Evolutionary conservation across 1,140 invertebrate species (phyloP).

Genomic region (Choristoneura fumiferana): DNA sequence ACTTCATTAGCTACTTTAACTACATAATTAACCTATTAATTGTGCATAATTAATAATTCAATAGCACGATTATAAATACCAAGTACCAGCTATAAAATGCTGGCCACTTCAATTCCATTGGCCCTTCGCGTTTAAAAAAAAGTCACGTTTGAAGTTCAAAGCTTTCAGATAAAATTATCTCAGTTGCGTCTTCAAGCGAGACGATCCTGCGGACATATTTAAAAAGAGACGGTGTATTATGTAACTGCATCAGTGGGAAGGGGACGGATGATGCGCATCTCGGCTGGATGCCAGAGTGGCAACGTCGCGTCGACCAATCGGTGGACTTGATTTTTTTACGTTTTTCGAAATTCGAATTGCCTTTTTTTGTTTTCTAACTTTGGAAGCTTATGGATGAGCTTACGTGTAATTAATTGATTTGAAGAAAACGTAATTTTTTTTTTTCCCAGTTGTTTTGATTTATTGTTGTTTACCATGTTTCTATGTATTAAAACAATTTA

Average conservation of each 20-base stretch:
- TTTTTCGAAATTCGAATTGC: slow-evolving; percentile 45
- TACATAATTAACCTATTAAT: no score
- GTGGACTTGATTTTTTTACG: slow-evolving; percentile 58
- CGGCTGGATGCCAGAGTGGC: slow-evolving; percentile 58
- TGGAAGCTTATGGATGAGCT: slow-evolving; percentile 36
- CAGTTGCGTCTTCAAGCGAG: slow-evolving; percentile 71
- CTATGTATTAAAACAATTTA: no score
- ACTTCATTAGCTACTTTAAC: no score
- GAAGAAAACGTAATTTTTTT: neutral
- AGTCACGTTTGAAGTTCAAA: slow-evolving; percentile 66
- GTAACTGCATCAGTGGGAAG: slow-evolving; percentile 31
- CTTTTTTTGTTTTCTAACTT: slow-evolving; percentile 22
- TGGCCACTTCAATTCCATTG: slow-evolving; percentile 46
- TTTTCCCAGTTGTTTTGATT: no score
- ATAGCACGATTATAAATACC: neutral
- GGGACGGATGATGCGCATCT: slow-evolving; percentile 51
- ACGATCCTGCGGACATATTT: slow-evolving; percentile 65
- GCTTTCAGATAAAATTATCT: slow-evolving; percentile 71
- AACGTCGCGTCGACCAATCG: slow-evolving; percentile 74
- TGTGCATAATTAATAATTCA: neutral
- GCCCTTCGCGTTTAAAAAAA: slow-evolving; percentile 56
- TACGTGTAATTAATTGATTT: no score
- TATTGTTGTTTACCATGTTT: no score
- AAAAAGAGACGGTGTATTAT: slow-evolving; percentile 37
- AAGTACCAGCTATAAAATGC: slow-evolving; percentile 23